Percentiles rank a stretch among this genome's conserved stretches.
phyloP scores from a whole-genome alignment of 2,113 vertebrate species.

The Nannospalax galili region DNA sequence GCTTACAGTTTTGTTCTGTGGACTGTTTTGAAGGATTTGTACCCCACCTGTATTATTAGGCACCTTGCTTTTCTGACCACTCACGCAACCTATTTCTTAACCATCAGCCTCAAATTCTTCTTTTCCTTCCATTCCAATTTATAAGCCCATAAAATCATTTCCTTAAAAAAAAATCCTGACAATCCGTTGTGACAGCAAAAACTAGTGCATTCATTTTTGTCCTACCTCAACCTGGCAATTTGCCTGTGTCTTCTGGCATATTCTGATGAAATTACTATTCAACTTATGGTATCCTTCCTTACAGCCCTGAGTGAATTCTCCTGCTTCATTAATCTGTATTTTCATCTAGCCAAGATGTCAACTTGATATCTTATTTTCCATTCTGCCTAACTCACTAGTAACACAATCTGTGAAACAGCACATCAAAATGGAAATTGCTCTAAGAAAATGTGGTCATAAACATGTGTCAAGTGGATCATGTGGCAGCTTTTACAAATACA shows the following conservation, averaged over 20 bases:
- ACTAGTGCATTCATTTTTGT: background rate
- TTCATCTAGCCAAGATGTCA: constrained; percentile 81
- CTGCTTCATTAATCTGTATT: constrained; percentile 72
- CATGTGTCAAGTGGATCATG: constrained; percentile 70
- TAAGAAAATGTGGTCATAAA: constrained; percentile 79
- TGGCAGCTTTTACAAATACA: constrained; percentile 69
- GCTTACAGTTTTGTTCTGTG: background rate
- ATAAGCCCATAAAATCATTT: background rate
- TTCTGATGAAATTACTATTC: constrained; percentile 75
- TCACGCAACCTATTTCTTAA: constrained; percentile 27
- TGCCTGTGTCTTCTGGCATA: constrained; percentile 53
- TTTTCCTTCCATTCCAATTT: constrained; percentile 44
- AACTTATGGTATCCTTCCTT: constrained; percentile 62
- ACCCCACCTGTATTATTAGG: constrained; percentile 23
- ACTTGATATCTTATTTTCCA: constrained; percentile 58
- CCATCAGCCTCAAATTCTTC: background rate
- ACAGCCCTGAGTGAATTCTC: constrained; percentile 62
- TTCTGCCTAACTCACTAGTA: constrained; percentile 75
- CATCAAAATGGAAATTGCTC: constrained; percentile 80
- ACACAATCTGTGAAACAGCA: constrained; percentile 74
- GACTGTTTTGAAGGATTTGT: background rate
- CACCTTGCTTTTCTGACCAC: constrained; percentile 7
- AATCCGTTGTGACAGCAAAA: constrained; percentile 41
- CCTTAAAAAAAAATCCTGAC: constrained; percentile 22
- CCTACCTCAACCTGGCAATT: constrained; percentile 55